Base-by-base conservation (phyloP, 2,113 vertebrate species). In the Microtus ochrogaster region DNA sequence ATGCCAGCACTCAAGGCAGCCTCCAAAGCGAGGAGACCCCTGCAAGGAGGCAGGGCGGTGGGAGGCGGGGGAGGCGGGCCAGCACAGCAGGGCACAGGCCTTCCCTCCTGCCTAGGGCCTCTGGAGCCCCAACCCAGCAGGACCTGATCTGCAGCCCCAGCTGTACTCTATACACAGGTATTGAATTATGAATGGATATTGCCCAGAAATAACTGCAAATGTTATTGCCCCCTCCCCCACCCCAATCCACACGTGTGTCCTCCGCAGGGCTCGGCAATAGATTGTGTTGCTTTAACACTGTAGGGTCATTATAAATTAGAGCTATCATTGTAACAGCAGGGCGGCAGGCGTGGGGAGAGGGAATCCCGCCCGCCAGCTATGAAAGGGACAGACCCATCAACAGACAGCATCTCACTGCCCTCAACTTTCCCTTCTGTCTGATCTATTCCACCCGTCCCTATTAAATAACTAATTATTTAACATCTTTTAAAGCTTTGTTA, bases 401-500 rank as follows among this genome's bases (percentile, higher is more conserved):
- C 94, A 2, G 49, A 95, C 94, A 3, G 0, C 47, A 13, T 86
- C 68, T 68, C 89, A 90, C 93, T 92, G 19, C 87, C 96, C 76
- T 97, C 97, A 98, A 97, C 96, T 96, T 98, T 98, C 91, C 97
- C 97, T 98, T 97, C 92, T 39, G 12, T 98, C 98, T 98, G 98
- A 99, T 98, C 97, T 98, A 98, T 98, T 98, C 98, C 95, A 98
- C 74, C 61, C 97, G 63, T 98, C 98, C 96, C 98, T 98, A 98
- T 99, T 99, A 99, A 99, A 99, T 99, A 99, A 99, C 98, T 99
- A 99, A 99, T 99, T 99, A 98, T 99, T 99, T 99, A 99, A 98
- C 98, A 98, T 99, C 98, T 99, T 98, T 98, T 98, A 99, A 98
- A 98, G 98, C 98, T 98, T 98, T 94, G 97, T 98, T 98, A 97